These are phyloP conservation scores for Argyrosomus regius DNA, from an alignment of 2,797 vertebrate genomes.

Conservation along the genomic window DNA sequence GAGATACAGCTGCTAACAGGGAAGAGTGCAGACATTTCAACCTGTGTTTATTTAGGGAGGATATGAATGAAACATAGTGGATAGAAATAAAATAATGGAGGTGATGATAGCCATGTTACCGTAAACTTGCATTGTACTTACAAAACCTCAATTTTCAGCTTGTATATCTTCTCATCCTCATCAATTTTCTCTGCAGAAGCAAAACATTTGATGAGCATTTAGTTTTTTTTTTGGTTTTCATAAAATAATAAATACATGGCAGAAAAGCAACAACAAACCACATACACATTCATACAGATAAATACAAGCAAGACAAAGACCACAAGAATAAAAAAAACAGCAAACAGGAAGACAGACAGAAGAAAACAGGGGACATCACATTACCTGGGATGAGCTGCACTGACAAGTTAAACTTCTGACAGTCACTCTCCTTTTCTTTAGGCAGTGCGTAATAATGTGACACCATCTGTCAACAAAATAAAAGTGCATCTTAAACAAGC, in stretches of 20 bases:
- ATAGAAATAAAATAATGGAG: neutral
- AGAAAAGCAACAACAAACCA: neutral
- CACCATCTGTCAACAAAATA: neutral
- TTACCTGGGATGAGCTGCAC: constrained; percentile 18
- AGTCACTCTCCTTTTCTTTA: neutral
- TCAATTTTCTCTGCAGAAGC: neutral
- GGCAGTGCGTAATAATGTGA: neutral
- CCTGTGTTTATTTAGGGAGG: neutral
- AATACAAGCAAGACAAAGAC: neutral
- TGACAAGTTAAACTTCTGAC: constrained; percentile 11
- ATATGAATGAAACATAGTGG: neutral
- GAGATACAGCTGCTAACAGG: neutral
- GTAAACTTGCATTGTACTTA: neutral
- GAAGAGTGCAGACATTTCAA: neutral
- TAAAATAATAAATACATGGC: neutral
- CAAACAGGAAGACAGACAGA: neutral
- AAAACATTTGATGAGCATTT: neutral
- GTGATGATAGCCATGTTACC: neutral
- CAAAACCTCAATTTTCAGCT: constrained; percentile 4
- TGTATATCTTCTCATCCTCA: neutral
- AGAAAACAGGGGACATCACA: neutral
- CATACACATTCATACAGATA: neutral
- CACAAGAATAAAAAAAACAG: neutral
- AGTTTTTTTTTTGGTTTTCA: too few species aligned
- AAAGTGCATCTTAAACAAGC: neutral